These are phyloP conservation scores for Dryobotodes eremita DNA, from an alignment of 2,888 invertebrate species.

Conservation along the genomic window DNA sequence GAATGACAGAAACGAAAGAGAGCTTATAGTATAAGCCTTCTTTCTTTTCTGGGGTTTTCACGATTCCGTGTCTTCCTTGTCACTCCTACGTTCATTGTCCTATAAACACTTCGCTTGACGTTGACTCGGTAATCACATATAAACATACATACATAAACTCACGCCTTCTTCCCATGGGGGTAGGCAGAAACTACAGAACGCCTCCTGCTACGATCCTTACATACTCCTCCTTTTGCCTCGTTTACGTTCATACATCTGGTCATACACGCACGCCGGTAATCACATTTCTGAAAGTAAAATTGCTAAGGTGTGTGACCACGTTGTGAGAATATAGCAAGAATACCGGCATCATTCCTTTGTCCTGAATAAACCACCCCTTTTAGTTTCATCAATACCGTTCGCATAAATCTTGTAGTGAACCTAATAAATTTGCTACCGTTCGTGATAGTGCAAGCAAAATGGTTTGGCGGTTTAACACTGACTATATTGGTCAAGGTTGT, in stretches of 20 bases:
- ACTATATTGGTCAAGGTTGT: slow-evolving; percentile 30
- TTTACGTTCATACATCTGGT: too few species aligned
- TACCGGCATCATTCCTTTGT: not conserved
- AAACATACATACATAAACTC: too few species aligned
- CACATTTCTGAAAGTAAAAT: too few species aligned
- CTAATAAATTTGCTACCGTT: slow-evolving; percentile 34
- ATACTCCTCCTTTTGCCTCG: too few species aligned
- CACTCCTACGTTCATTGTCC: too few species aligned
- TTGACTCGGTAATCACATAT: too few species aligned
- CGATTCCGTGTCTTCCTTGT: not conserved
- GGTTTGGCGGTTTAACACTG: slow-evolving; percentile 11
- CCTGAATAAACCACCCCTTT: slow-evolving; percentile 2
- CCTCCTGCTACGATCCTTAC: too few species aligned
- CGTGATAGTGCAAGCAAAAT: slow-evolving; percentile 15
- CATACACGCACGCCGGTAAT: too few species aligned
- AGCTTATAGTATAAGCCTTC: not conserved
- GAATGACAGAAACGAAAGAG: not conserved
- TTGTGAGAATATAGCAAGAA: not conserved
- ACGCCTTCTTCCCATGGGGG: too few species aligned
- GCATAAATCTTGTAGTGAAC: slow-evolving; percentile 39
- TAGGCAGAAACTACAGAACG: too few species aligned
- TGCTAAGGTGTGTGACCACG: not conserved
- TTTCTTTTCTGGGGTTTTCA: not conserved
- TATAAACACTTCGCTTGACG: not conserved
- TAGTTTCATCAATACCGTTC: slow-evolving; percentile 11